A percentile compares a stretch with the other conserved stretches of the same genome.
phyloP scores from a whole-genome alignment of 2,113 vertebrate species.

The Cacatua alba region DNA sequence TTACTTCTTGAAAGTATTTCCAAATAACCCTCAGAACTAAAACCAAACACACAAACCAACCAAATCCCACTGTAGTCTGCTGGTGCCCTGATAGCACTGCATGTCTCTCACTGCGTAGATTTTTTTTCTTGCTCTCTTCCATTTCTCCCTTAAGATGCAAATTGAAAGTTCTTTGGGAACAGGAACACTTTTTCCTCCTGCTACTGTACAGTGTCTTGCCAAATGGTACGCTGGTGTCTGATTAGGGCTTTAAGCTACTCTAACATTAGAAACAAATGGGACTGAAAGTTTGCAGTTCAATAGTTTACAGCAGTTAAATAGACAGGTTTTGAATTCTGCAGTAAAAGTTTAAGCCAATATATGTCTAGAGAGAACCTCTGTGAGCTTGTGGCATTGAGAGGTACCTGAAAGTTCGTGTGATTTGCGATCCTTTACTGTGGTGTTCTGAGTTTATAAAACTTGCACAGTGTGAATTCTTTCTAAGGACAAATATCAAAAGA shows the following conservation, averaged over 20 bases:
- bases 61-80: background rate
- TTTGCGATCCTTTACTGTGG: background rate
- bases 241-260: background rate
- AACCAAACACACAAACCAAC: background rate
- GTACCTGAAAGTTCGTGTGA: background rate
- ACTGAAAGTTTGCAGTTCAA: background rate
- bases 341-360: background rate
- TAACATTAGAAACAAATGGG: background rate
- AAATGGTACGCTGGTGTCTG: background rate
- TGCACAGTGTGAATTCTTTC: background rate
- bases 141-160: conserved; percentile 8
- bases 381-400: background rate
- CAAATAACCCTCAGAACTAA: background rate
- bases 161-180: background rate
- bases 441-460: background rate
- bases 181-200: background rate
- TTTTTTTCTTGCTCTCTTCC: background rate
- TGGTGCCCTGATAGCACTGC: background rate
- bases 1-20: background rate
- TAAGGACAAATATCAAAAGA: conserved; percentile 28
- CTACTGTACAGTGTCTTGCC: background rate
- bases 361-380: background rate
- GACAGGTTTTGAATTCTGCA: background rate
- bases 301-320: background rate
- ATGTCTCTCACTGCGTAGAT: background rate